phyloP scores from a whole-genome alignment of 1,140 invertebrate species.

The Microplitis mediator region DNA sequence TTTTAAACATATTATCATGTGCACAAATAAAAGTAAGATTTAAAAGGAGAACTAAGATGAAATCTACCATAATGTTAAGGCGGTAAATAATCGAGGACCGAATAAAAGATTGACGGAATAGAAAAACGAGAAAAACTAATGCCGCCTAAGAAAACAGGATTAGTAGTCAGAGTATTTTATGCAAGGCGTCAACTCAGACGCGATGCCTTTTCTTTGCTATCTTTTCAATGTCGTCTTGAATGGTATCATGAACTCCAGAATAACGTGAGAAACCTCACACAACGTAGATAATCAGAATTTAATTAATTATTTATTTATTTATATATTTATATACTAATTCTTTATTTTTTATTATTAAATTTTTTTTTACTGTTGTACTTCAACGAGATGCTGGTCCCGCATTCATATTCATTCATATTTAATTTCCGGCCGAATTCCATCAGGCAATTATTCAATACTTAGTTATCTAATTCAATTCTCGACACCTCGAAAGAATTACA shows the following conservation, averaged over 20 bases:
- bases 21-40: too few species aligned
- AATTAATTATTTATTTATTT: not conserved
- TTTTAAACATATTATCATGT: not conserved
- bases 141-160: slow-evolving; percentile 31
- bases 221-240: slow-evolving; percentile 32
- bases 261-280: slow-evolving; percentile 7
- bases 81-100: slow-evolving; percentile 17
- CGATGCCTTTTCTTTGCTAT: slow-evolving; percentile 34
- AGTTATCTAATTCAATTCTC: slow-evolving; percentile 2
- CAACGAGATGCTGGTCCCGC: slow-evolving; percentile 5
- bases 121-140: not conserved
- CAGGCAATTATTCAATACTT: slow-evolving; percentile 5
- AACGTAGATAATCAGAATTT: not conserved
- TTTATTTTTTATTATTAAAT: not conserved
- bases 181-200: slow-evolving; percentile 35
- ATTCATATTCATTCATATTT: not conserved
- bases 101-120: not conserved
- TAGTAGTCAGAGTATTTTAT: slow-evolving; percentile 42
- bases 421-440: slow-evolving; percentile 1
- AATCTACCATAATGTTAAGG: not conserved
- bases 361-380: not conserved
- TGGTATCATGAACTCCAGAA: not conserved
- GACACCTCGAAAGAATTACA: not conserved
- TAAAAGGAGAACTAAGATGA: too few species aligned
- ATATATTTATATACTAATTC: not conserved